A percentile compares a stretch with the other conserved stretches of the same genome.
Conservation (phyloP, 92 coral and sea anemone species). For the Palythoa caribaeorum region DNA sequence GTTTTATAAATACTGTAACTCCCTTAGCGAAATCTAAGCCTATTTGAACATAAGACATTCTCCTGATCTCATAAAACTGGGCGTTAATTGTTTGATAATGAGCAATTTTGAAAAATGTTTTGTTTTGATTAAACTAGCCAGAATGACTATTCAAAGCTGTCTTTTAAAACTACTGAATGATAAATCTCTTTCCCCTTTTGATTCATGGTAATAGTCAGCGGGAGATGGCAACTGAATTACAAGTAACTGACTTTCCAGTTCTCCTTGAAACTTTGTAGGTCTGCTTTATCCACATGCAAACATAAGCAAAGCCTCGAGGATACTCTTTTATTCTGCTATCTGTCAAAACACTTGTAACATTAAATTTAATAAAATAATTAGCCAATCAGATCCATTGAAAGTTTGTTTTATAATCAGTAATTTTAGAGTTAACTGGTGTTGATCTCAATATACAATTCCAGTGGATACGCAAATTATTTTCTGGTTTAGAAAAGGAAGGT, state of each 20-base stretch:
- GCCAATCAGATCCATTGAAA: slow-evolving; percentile 29
- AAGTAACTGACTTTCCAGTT: neutral
- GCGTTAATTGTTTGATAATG: slow-evolving; percentile 63
- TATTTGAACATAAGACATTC: slow-evolving; percentile 19
- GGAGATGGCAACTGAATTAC: slow-evolving; percentile 9
- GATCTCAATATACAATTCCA: slow-evolving; percentile 21
- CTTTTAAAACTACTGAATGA: slow-evolving; percentile 48
- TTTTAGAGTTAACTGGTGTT: slow-evolving; percentile 19
- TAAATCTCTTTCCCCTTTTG: slow-evolving; percentile 29
- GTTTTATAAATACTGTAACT: neutral
- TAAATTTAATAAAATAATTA: slow-evolving; percentile 40
- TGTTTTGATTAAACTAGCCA: slow-evolving; percentile 47
- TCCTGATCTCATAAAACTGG: slow-evolving; percentile 49
- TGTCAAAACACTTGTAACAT: slow-evolving; percentile 41
- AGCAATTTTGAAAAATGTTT: slow-evolving; percentile 51
- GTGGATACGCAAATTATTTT: neutral
- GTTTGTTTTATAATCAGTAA: slow-evolving; percentile 31
- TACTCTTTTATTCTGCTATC: slow-evolving; percentile 30
- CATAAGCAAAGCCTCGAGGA: slow-evolving; percentile 11
- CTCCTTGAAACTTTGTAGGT: neutral
- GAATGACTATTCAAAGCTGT: slow-evolving; percentile 43
- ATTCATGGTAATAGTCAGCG: slow-evolving; percentile 45
- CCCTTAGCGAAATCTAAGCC: neutral
- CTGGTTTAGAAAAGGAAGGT: slow-evolving; percentile 19
- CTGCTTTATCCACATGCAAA: neutral